phyloP scores from a whole-genome alignment of 2,888 invertebrate species.

The Rhyacophila evoluta region DNA sequence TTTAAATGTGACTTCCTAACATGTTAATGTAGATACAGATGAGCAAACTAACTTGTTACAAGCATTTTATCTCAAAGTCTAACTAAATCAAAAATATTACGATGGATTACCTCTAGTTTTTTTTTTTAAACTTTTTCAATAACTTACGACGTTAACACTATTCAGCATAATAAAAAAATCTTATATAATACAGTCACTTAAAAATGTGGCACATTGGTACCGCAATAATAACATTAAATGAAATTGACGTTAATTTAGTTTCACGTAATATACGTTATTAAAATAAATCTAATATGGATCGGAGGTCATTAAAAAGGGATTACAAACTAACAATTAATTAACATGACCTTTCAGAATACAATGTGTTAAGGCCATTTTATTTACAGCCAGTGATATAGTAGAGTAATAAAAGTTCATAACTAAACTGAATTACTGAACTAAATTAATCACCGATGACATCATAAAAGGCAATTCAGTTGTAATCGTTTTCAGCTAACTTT shows the following conservation, averaged over 20 bases:
- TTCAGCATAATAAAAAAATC: conserved; percentile 8
- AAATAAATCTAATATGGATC: neutral
- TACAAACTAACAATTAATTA: neutral
- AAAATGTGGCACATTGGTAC: neutral
- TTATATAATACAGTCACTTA: neutral
- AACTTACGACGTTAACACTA: neutral
- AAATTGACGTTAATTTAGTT: neutral
- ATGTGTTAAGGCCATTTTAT: neutral
- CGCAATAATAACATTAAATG: neutral
- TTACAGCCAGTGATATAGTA: too few relatives aligned
- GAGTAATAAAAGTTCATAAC: too few relatives aligned
- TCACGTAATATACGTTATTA: neutral
- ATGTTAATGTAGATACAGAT: too few relatives aligned
- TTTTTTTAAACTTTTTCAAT: neutral
- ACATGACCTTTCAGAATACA: neutral
- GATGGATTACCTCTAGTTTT: neutral
- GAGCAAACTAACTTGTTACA: too few relatives aligned
- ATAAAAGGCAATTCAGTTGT: too few relatives aligned
- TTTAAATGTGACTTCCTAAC: too few relatives aligned
- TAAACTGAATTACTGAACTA: too few relatives aligned
- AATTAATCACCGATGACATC: too few relatives aligned
- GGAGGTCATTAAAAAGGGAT: neutral
- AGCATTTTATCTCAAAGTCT: too few relatives aligned
- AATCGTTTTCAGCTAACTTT: neutral
- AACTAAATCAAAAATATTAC: neutral